Conservation (phyloP, 2,888 invertebrate species). For the Ophion ventricosus region DNA sequence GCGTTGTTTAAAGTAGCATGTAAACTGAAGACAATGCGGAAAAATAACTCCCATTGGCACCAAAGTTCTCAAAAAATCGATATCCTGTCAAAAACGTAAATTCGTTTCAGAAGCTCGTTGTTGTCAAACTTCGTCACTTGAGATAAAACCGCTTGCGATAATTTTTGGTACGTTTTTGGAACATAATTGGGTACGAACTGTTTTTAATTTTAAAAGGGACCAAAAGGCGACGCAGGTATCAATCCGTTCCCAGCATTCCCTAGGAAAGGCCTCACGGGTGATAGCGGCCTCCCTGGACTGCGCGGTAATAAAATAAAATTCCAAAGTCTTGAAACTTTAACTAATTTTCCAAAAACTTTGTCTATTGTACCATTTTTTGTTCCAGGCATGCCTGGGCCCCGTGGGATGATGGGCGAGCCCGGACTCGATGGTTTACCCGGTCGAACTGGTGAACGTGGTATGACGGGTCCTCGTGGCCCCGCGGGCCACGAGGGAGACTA, state of each 20-base stretch:
- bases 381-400: conserved; percentile 85
- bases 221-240: conserved; percentile 82
- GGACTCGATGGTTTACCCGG: conserved; percentile 89
- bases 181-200: not conserved
- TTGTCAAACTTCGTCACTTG: too few relatives aligned
- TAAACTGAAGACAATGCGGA: too few relatives aligned
- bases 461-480: conserved; percentile 84
- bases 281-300: conserved; percentile 86
- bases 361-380: conserved; percentile 2
- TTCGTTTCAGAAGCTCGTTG: not conserved
- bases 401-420: conserved; percentile 86
- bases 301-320: conserved; percentile 79
- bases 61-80: too few relatives aligned
- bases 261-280: conserved; percentile 84
- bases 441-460: conserved; percentile 87
- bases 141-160: too few relatives aligned
- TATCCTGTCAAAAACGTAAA: not conserved
- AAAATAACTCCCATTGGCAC: too few relatives aligned
- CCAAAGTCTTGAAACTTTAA: not conserved
- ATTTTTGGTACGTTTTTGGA: not conserved
- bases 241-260: conserved; percentile 76
- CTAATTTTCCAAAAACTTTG: conserved; percentile 14
- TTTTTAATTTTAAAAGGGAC: conserved; percentile 75
- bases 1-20: too few relatives aligned
- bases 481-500: conserved; percentile 78